Evolutionary conservation across 2,113 vertebrate species (phyloP).

Genomic region (Apteryx mantelli): DNA sequence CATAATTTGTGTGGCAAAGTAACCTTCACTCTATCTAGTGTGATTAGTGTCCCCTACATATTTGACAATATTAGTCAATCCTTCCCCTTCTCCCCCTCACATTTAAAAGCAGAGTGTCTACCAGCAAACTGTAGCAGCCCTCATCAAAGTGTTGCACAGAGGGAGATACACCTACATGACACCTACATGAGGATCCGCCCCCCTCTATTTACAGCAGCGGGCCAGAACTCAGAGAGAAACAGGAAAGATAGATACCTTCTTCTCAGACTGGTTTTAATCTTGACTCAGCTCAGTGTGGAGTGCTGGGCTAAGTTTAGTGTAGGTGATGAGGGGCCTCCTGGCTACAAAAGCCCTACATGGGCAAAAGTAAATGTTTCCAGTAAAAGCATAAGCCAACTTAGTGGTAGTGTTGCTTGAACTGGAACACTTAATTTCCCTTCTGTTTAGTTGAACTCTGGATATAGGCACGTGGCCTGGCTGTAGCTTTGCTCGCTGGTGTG

Average conservation of each 20-base stretch:
- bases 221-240: neutral
- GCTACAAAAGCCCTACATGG: neutral
- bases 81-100: neutral
- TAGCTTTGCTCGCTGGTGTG: neutral
- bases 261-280: neutral
- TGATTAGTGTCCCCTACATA: neutral
- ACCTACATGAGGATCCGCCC: neutral
- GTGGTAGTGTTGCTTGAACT: neutral
- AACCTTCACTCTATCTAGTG: neutral
- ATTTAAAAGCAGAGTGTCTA: neutral
- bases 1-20: neutral
- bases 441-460: neutral
- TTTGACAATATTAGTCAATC: neutral
- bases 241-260: neutral
- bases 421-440: neutral
- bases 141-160: neutral
- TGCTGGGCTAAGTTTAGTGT: neutral
- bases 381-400: neutral
- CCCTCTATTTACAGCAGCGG: neutral
- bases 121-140: neutral
- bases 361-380: neutral
- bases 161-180: neutral
- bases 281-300: neutral
- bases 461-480: neutral
- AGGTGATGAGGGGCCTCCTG: neutral